A percentile compares a stretch with the other conserved stretches of the same genome.
phyloP scores from a whole-genome alignment of 2,113 vertebrate genomes.

The Salvelinus namaycush region DNA sequence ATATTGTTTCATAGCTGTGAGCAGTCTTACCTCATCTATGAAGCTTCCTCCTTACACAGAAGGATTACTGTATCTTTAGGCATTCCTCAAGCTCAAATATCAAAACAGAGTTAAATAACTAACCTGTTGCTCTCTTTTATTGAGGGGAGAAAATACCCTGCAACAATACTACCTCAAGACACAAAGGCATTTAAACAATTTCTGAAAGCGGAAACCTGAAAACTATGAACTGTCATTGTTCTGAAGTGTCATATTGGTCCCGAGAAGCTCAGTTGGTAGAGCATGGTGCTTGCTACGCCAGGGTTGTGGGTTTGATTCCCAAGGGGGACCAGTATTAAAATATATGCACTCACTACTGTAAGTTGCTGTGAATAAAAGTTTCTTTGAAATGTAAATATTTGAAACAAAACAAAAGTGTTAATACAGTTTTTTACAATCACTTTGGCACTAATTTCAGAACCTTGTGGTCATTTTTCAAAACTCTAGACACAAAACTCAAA shows the following conservation, averaged over 20 bases:
- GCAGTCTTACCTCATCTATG: slow-evolving; percentile 76
- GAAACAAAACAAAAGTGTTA: background rate
- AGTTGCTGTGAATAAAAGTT: no score
- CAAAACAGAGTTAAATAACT: slow-evolving; percentile 77
- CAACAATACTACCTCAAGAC: slow-evolving; percentile 10
- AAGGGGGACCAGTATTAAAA: no score
- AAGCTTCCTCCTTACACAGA: slow-evolving; percentile 66
- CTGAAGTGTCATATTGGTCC: background rate
- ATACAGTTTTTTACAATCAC: background rate
- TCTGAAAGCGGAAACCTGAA: slow-evolving; percentile 3
- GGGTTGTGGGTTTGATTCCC: no score
- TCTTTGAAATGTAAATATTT: background rate
- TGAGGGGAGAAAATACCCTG: slow-evolving; percentile 5
- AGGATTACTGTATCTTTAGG: slow-evolving; percentile 68
- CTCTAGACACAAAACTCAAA: no score
- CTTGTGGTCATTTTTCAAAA: no score
- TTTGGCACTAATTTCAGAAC: no score
- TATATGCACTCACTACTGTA: no score
- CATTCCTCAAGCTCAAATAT: slow-evolving; percentile 73
- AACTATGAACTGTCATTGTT: slow-evolving; percentile 11
- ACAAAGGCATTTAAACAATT: slow-evolving; percentile 10
- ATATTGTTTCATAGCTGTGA: slow-evolving; percentile 80
- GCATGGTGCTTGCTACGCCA: no score
- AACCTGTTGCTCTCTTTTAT: slow-evolving; percentile 61
- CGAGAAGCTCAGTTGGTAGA: no score